These are phyloP conservation scores for Pungitius pungitius DNA, from an alignment of 2,113 vertebrate species.

Conservation along the genomic window DNA sequence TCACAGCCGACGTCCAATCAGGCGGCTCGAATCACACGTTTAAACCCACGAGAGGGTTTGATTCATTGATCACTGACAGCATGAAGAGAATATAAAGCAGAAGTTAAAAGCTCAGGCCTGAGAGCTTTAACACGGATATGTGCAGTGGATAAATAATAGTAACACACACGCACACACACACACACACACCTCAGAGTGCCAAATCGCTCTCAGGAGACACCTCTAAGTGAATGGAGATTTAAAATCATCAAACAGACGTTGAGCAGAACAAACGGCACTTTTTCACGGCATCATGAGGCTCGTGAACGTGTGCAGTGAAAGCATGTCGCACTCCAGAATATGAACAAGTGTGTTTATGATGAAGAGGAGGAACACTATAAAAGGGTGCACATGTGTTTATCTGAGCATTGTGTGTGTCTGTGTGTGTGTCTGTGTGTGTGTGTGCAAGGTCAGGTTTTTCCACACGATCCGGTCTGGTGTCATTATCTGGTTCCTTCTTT, in stretches of 20 bases:
- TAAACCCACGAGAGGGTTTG: no score
- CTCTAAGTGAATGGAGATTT: conserved; percentile 35
- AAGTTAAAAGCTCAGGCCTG: not conserved
- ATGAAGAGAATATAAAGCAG: no score
- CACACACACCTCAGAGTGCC: not conserved
- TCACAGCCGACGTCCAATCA: no score
- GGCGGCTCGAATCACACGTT: no score
- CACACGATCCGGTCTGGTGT: conserved; percentile 58
- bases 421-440: conserved; percentile 43
- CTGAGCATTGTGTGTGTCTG: conserved; percentile 8
- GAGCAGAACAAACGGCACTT: not conserved
- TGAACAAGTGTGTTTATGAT: conserved; percentile 26
- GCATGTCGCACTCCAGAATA: conserved; percentile 4
- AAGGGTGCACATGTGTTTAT: conserved; percentile 25
- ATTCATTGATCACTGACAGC: no score
- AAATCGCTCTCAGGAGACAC: conserved; percentile 30
- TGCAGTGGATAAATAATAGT: not conserved
- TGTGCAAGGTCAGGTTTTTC: conserved; percentile 73
- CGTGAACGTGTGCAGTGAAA: not conserved
- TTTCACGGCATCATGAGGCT: not conserved
- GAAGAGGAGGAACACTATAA: not conserved
- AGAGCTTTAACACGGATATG: not conserved
- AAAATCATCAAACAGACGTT: conserved; percentile 11
- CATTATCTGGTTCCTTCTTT: conserved; percentile 69
- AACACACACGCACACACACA: not conserved